Evolutionary conservation across 2,113 vertebrate genomes (phyloP).

Genomic region (Boleophthalmus pectinirostris): DNA sequence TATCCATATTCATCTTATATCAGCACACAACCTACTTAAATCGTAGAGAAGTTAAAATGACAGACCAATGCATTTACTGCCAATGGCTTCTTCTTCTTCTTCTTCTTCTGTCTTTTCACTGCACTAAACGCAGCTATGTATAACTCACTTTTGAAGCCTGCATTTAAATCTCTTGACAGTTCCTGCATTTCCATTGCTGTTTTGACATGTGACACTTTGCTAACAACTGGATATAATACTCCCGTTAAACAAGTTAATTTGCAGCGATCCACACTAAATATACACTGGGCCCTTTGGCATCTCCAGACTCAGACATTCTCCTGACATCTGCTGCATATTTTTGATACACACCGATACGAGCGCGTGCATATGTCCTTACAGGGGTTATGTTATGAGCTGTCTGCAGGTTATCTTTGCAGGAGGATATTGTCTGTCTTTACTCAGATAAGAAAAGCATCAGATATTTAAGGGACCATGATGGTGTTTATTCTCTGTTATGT

Average conservation of each 20-base stretch:
- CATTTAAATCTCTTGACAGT: not conserved
- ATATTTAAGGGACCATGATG: not conserved
- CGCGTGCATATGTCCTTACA: not conserved
- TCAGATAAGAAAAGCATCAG: constrained; percentile 5
- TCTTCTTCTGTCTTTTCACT: not conserved
- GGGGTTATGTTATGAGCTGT: not conserved
- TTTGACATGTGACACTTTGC: not conserved
- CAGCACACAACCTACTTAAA: not conserved
- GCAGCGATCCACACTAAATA: not conserved
- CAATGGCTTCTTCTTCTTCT: not conserved
- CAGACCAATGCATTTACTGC: not conserved
- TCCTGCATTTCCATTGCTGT: not conserved
- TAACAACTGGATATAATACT: not conserved
- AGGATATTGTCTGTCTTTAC: not conserved
- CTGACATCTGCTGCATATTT: not conserved
- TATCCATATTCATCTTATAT: not conserved
- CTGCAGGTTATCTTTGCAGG: not conserved
- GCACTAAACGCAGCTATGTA: not conserved
- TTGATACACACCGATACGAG: not conserved
- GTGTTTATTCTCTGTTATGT: not conserved
- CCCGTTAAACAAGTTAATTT: not conserved
- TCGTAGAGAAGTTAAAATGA: not conserved
- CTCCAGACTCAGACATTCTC: not conserved
- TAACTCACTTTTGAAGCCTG: not conserved
- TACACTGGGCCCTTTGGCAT: not conserved